Conservation (phyloP, 2,797 vertebrate genomes). For the Anisognathus igniventris region DNA sequence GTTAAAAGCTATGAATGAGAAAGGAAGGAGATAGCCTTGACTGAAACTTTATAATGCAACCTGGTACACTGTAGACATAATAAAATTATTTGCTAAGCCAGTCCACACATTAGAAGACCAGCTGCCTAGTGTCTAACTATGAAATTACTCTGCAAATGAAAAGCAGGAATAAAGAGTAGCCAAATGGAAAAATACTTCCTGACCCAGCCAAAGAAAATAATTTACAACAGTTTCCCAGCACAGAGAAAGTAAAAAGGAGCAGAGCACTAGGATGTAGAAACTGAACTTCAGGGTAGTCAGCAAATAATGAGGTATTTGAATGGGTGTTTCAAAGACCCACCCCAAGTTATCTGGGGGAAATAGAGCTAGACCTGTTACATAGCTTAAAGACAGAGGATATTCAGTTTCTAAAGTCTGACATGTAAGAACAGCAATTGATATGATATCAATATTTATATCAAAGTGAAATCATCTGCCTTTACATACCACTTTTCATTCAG, state of each 20-base stretch:
- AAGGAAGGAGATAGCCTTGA: conserved; percentile 13
- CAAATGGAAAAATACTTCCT: conserved; percentile 63
- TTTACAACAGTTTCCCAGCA: conserved; percentile 17
- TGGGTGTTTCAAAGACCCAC: not conserved
- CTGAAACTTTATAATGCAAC: conserved; percentile 62
- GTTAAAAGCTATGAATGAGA: conserved; percentile 32
- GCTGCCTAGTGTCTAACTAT: conserved; percentile 53
- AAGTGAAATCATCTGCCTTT: not conserved
- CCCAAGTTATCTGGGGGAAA: not conserved
- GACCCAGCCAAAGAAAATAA: conserved; percentile 43
- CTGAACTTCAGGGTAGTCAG: not conserved
- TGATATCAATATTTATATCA: not conserved
- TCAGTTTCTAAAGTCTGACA: not conserved
- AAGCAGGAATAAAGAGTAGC: conserved; percentile 62
- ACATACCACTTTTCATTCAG: not conserved
- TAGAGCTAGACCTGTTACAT: not conserved
- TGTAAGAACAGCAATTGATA: not conserved
- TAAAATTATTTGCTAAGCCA: conserved; percentile 59
- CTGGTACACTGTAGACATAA: conserved; percentile 51
- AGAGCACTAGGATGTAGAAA: not conserved
- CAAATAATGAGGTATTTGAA: not conserved
- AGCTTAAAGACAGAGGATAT: not conserved
- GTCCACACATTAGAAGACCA: conserved; percentile 63
- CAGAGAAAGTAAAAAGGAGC: not conserved
- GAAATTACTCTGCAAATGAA: conserved; percentile 56